Evolutionary conservation across 2,888 invertebrate species (phyloP).

Genomic region (Bellardia bayeri): DNA sequence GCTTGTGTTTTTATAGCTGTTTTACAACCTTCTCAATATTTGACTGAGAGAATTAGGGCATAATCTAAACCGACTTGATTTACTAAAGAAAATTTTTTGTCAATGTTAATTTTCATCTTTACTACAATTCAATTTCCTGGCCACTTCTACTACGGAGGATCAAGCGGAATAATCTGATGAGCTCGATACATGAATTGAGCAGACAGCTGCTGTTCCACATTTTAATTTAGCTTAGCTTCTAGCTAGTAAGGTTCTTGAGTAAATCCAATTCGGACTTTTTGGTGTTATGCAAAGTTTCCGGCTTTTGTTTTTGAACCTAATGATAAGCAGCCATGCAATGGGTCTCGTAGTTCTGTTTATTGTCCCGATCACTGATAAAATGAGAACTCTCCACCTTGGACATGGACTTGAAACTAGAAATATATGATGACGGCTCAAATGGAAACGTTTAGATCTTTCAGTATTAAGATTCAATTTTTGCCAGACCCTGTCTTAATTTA

Average conservation of each 20-base stretch:
- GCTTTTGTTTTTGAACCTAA: conserved; percentile 74
- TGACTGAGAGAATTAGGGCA: conserved; percentile 83
- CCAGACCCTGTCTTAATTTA: conserved; percentile 82
- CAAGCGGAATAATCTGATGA: background rate
- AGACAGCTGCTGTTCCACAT: conserved; percentile 81
- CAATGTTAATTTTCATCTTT: conserved; percentile 78
- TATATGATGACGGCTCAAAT: conserved; percentile 59
- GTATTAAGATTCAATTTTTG: conserved; percentile 81
- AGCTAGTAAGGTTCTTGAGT: conserved; percentile 83
- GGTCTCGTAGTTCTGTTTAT: conserved; percentile 82
- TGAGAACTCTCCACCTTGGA: conserved; percentile 82
- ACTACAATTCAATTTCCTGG: conserved; percentile 54
- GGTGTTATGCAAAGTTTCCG: conserved; percentile 83
- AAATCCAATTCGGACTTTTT: conserved; percentile 84
- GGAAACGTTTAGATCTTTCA: conserved; percentile 43
- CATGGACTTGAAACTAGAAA: conserved; percentile 80
- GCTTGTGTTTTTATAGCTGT: conserved; percentile 51
- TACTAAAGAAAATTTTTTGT: conserved; percentile 46
- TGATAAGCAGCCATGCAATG: conserved; percentile 77
- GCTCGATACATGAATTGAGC: conserved; percentile 81
- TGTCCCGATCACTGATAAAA: conserved; percentile 81
- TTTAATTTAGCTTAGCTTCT: conserved; percentile 84
- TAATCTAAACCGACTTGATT: conserved; percentile 84
- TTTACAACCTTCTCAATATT: conserved; percentile 40
- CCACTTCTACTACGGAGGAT: background rate